These are phyloP conservation scores for Adoxophyes honmai DNA, from an alignment of 1,140 invertebrate genomes.

Conservation along the genomic window DNA sequence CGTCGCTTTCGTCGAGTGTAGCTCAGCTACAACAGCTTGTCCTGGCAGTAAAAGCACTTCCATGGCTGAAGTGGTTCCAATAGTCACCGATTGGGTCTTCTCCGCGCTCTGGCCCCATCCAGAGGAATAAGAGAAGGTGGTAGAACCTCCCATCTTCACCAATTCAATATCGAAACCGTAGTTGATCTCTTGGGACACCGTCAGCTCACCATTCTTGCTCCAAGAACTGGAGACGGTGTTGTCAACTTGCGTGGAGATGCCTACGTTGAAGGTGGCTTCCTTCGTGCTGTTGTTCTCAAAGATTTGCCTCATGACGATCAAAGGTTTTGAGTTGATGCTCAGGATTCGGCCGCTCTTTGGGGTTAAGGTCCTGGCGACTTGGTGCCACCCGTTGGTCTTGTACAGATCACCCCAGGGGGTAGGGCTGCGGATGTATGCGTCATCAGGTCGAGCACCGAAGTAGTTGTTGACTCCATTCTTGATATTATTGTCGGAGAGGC, in stretches of 20 bases:
- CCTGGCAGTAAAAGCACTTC: constrained; percentile 32
- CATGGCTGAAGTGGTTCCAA: constrained; percentile 25
- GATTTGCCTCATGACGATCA: constrained; percentile 11
- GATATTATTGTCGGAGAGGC: constrained; percentile 19
- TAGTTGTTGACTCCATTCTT: constrained; percentile 18
- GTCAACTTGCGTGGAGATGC: constrained; percentile 15
- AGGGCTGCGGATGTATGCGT: constrained; percentile 26
- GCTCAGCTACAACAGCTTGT: constrained; percentile 25
- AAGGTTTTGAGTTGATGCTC: constrained; percentile 3
- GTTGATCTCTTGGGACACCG: constrained; percentile 21
- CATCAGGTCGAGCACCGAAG: constrained; percentile 17
- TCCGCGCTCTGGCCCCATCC: constrained; percentile 27
- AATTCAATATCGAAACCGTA: constrained; percentile 19
- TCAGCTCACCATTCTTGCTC: constrained; percentile 21
- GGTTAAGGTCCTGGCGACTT: constrained; percentile 20
- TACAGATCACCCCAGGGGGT: constrained; percentile 31
- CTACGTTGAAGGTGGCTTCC: constrained; percentile 12
- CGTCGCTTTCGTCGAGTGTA: constrained; percentile 26
- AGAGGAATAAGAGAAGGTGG: constrained; percentile 26
- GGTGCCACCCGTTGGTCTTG: constrained; percentile 25
- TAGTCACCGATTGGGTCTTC: constrained; percentile 24
- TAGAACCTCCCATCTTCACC: neutral
- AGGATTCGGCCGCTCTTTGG: constrained; percentile 20
- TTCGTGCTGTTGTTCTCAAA: constrained; percentile 21
- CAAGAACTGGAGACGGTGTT: constrained; percentile 26